Conservation (phyloP, 64 coral and sea anemone genomes). For the Pocillopora damicornis region DNA sequence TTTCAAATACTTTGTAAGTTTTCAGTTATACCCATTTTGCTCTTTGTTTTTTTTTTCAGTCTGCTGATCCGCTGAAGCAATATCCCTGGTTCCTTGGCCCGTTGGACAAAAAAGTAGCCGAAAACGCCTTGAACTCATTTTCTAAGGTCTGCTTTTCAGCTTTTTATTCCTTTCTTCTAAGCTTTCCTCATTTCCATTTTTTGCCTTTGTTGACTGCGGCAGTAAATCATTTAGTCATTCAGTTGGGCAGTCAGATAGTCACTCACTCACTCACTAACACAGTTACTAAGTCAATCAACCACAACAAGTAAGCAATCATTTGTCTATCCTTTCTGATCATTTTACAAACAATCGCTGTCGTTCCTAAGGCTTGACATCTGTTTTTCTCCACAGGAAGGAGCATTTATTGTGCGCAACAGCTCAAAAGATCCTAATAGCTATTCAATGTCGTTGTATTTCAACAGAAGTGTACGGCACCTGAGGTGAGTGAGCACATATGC, state of each 20-base stretch:
- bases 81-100: conserved; percentile 72
- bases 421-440: conserved; percentile 64
- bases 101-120: conserved; percentile 54
- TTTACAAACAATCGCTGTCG: neutral
- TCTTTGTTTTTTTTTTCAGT: conserved; percentile 6
- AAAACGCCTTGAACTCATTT: conserved; percentile 26
- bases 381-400: conserved; percentile 55
- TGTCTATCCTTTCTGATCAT: no score
- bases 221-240: no score
- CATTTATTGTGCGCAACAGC: conserved; percentile 83
- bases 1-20: neutral
- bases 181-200: neutral
- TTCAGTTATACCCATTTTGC: neutral
- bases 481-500: neutral
- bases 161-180: neutral
- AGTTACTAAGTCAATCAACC: no score
- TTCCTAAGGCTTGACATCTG: neutral
- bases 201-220: neutral
- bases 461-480: conserved; percentile 29
- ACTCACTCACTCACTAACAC: no score
- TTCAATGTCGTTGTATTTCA: conserved; percentile 65
- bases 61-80: conserved; percentile 49
- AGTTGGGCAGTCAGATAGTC: no score
- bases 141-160: neutral
- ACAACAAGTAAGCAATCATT: no score